These are phyloP conservation scores for Eurois occulta DNA, from an alignment of 2,888 invertebrate genomes.

Conservation along the genomic window DNA sequence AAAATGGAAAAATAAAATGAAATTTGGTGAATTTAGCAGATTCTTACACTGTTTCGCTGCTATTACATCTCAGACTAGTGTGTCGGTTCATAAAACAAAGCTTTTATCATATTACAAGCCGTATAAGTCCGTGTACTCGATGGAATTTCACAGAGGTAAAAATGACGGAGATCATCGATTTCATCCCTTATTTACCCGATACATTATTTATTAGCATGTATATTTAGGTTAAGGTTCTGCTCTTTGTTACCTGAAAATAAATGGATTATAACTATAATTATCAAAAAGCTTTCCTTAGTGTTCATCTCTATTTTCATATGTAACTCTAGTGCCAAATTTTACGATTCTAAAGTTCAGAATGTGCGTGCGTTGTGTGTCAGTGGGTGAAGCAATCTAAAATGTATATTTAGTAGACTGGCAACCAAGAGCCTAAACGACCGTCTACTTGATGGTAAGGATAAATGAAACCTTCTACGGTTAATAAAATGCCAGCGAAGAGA, in stretches of 20 bases:
- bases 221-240: no score
- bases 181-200: not conserved
- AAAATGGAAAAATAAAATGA: not conserved
- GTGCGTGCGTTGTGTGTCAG: not conserved
- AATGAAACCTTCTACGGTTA: no score
- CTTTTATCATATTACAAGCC: not conserved
- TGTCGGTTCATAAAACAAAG: not conserved
- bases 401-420: not conserved
- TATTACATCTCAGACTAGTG: not conserved
- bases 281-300: not conserved
- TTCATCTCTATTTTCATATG: not conserved
- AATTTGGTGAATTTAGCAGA: not conserved
- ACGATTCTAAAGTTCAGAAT: not conserved
- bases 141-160: not conserved
- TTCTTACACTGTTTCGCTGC: not conserved
- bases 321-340: not conserved
- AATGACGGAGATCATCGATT: not conserved
- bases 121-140: not conserved
- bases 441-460: not conserved
- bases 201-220: no score
- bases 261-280: no score
- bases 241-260: no score
- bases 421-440: not conserved
- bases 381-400: not conserved
- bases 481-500: not conserved